Conservation (phyloP, 2,113 vertebrate species). For the Sinocyclocheilus rhinocerous region DNA sequence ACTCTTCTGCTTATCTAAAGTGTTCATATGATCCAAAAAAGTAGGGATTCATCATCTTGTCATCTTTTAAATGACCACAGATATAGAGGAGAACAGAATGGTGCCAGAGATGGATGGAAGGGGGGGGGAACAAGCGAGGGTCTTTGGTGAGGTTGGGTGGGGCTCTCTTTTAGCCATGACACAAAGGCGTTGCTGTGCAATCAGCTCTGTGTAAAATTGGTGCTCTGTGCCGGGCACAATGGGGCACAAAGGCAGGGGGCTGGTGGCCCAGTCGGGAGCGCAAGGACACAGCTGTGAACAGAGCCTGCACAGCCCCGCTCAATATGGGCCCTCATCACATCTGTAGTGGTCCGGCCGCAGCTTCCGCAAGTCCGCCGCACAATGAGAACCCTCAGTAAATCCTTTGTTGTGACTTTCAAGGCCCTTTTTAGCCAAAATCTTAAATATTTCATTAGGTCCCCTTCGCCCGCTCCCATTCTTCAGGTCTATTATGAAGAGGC, state of each 20-base stretch:
- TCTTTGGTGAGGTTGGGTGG: conserved; percentile 65
- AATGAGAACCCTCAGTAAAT: conserved; percentile 76
- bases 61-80: conserved; percentile 54
- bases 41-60: conserved; percentile 67
- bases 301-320: conserved; percentile 80
- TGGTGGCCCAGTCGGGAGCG: conserved; percentile 82
- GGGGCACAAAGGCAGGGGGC: conserved; percentile 83
- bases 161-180: conserved; percentile 57
- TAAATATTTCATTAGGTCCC: conserved; percentile 89
- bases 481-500: conserved; percentile 65
- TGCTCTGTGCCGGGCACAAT: conserved; percentile 79
- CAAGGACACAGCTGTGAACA: conserved; percentile 87
- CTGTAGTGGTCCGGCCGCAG: conserved; percentile 78
- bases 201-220: conserved; percentile 84
- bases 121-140: background rate
- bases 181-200: conserved; percentile 84
- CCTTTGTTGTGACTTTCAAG: conserved; percentile 81
- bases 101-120: conserved; percentile 49
- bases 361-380: conserved; percentile 75
- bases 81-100: conserved; percentile 41
- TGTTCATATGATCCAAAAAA: conserved; percentile 69
- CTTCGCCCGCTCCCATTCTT: conserved; percentile 66
- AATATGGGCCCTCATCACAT: conserved; percentile 86
- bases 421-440: conserved; percentile 79
- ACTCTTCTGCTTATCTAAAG: conserved; percentile 42